Base-by-base conservation (phyloP, 2,113 vertebrate genomes). In the Zosterops borbonicus region DNA sequence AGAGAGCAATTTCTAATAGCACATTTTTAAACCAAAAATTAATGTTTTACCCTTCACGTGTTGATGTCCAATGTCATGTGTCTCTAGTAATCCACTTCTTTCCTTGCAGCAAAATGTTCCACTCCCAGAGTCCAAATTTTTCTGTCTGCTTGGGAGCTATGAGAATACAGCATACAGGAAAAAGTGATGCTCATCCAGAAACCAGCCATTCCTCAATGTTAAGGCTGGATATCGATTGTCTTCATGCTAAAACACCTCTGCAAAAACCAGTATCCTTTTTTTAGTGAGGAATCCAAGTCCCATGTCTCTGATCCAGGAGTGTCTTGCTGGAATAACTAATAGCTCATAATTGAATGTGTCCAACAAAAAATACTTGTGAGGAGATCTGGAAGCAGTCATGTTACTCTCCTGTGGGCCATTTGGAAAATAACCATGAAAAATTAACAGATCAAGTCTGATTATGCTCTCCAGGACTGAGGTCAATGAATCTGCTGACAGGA, bases 101-200 rank as follows among this genome's bases (percentile, higher is more conserved):
- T 87, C 59, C 69, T 93, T 9, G 16, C 77, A 90, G 85, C 87
- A 94, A 97, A 93, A 94, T 91, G 76, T 95, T 95, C 92, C 95
- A 78, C 24, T 94, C 33, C 19, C 13, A 9, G 67, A 84, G 75
- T 97, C 96, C 95, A 97, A 94, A 94, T 70, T 23, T 92, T 95
- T 74, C 76, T 70, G 86, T 95, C 87, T 86, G 41, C 41, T 92
- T 13, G 2, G 76, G 75, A 95, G 71, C 68, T 65, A 18, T 82
- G 77, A 96, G 83, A 92, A 58, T 83, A 90, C 16, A 67, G 31
- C 65, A 77, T 58, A 69, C 55, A 86, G 92, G 80, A 95, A 96
- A 94, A 95, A 89, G 11, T 67, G 69, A 79, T 68, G 73, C 39
- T 92, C 17, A 68, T 59, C 46, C 86, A 94, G 81, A 95, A 95